Conservation (phyloP, 2,888 invertebrate species). For the Acanthosepion pharaonis region DNA sequence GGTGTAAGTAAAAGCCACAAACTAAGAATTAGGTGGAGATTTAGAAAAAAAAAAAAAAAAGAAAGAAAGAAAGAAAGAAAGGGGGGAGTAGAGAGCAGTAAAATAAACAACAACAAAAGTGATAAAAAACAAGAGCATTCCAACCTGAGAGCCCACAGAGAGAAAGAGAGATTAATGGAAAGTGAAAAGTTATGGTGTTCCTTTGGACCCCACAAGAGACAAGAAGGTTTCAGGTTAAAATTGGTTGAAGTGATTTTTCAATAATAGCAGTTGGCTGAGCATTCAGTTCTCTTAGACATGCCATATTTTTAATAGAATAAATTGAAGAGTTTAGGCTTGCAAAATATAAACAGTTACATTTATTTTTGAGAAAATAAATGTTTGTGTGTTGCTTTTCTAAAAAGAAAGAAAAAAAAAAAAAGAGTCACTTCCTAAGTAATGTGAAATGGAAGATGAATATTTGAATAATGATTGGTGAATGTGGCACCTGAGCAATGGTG, state of each 20-base stretch:
- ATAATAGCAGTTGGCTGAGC: not conserved
- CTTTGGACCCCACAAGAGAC: not conserved
- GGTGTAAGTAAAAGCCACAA: conserved; percentile 37
- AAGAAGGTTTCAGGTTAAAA: not conserved
- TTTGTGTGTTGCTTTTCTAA: too few relatives aligned
- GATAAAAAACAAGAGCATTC: not conserved
- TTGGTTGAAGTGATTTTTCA: not conserved
- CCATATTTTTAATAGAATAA: too few relatives aligned
- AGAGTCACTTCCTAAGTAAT: too few relatives aligned
- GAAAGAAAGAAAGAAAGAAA: not conserved
- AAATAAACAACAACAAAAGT: not conserved
- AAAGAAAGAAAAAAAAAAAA: too few relatives aligned
- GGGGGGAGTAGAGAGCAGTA: too few relatives aligned
- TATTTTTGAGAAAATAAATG: too few relatives aligned
- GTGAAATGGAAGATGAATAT: too few relatives aligned
- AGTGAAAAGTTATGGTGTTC: conserved; percentile 36
- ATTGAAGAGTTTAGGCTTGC: too few relatives aligned
- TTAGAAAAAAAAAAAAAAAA: not conserved
- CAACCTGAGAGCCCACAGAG: not conserved
- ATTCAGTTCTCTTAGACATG: too few relatives aligned
- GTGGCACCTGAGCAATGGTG: too few relatives aligned
- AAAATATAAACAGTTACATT: too few relatives aligned
- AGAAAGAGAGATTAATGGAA: not conserved
- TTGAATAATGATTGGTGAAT: too few relatives aligned
- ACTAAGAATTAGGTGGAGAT: not conserved